Percentiles rank a stretch among this genome's conserved stretches.
phyloP scores from a whole-genome alignment of 2,797 vertebrate genomes.

The Remorina albescens region DNA sequence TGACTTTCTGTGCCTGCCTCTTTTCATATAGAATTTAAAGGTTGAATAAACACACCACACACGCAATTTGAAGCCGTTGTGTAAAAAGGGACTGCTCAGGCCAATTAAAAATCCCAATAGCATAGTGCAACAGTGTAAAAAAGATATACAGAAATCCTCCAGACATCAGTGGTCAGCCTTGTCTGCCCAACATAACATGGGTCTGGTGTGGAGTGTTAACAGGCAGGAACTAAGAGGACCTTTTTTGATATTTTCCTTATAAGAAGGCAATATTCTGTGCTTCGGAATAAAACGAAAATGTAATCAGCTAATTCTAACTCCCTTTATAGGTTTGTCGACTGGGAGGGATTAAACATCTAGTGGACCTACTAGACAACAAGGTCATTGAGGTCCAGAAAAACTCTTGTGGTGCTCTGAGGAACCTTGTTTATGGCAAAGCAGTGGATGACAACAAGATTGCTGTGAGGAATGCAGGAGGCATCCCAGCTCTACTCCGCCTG shows the following conservation, averaged over 20 bases:
- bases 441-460: slow-evolving; percentile 97
- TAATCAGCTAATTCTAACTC: no score
- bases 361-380: slow-evolving; percentile 96
- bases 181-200: not conserved
- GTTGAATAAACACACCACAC: no score
- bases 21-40: no score
- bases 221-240: no score
- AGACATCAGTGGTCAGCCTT: slow-evolving; percentile 25
- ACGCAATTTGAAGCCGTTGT: no score
- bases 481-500: slow-evolving; percentile 93
- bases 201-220: no score
- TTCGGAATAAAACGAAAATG: no score
- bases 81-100: not conserved
- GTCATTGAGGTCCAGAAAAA: slow-evolving; percentile 96
- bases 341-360: slow-evolving; percentile 96
- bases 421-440: slow-evolving; percentile 95
- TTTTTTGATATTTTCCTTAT: not conserved
- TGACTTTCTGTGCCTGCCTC: no score
- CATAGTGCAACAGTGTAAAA: slow-evolving; percentile 8
- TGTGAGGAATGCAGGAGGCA: slow-evolving; percentile 94
- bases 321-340: slow-evolving; percentile 90
- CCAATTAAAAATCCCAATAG: not conserved
- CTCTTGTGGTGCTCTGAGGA: slow-evolving; percentile 94
- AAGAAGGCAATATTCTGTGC: no score
- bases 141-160: not conserved